These are phyloP conservation scores for Conops quadrifasciatus DNA, from an alignment of 2,888 invertebrate species.

Conservation along the genomic window DNA sequence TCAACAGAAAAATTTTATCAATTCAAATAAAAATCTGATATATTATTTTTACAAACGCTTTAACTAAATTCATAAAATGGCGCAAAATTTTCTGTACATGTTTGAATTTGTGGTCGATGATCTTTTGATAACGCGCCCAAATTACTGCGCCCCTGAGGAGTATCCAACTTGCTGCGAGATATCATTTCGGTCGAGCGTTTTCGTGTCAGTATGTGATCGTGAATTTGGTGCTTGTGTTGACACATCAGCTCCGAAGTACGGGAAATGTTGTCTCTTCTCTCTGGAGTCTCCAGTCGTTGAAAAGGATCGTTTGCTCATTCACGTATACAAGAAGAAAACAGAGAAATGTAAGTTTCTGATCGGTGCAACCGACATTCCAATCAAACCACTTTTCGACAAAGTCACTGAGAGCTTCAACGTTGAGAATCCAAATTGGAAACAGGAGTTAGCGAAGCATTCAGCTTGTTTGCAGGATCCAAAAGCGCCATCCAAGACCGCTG, in stretches of 20 bases:
- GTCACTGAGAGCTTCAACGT: conserved; percentile 55
- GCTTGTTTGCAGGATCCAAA: conserved; percentile 47
- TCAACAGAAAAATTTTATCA: conserved; percentile 36
- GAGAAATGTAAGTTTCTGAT: conserved; percentile 62
- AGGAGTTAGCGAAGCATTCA: conserved; percentile 43
- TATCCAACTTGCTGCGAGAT: conserved; percentile 63
- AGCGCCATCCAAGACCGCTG: conserved; percentile 27
- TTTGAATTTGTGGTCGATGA: conserved; percentile 63
- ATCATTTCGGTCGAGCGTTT: conserved; percentile 60
- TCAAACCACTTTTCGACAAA: conserved; percentile 59
- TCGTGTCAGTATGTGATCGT: conserved; percentile 59
- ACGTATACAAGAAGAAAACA: conserved; percentile 60
- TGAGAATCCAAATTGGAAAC: conserved; percentile 56
- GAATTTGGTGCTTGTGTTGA: conserved; percentile 58
- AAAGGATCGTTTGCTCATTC: conserved; percentile 56
- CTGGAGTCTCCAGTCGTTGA: conserved; percentile 57
- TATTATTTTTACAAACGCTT: conserved; percentile 37
- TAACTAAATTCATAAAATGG: conserved; percentile 48
- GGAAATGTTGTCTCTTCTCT: conserved; percentile 61
- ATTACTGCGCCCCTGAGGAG: conserved; percentile 64
- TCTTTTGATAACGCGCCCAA: conserved; percentile 58
- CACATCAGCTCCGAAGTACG: conserved; percentile 52
- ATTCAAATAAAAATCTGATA: conserved; percentile 38
- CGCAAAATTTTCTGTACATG: conserved; percentile 61
- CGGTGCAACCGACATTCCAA: conserved; percentile 56